Percentiles rank a stretch among this genome's conserved stretches.
Conservation (phyloP, 2,797 vertebrate species). For the Micrastur ruficollis region DNA sequence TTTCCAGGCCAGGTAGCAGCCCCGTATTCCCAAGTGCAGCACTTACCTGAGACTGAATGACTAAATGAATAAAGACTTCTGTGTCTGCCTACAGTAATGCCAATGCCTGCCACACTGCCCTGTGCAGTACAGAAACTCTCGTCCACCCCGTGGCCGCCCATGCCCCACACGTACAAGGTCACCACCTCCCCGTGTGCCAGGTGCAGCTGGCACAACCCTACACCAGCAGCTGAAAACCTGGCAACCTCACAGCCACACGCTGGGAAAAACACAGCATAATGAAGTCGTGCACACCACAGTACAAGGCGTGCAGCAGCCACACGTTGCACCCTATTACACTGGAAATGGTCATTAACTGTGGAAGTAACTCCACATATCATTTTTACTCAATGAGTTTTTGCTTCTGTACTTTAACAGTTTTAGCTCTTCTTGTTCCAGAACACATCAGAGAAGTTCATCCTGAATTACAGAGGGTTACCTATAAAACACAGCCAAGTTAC, state of each 20-base stretch:
- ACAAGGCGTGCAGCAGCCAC: not conserved
- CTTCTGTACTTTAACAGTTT: not conserved
- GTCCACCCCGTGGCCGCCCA: fast-evolving
- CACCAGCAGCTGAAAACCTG: not conserved
- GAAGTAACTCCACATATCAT: not conserved
- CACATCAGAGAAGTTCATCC: not conserved
- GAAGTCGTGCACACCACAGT: not conserved
- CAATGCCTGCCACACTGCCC: not conserved
- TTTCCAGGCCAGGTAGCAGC: not conserved
- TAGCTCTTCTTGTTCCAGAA: not conserved
- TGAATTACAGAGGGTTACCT: not conserved
- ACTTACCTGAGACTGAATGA: not conserved
- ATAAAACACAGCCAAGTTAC: not conserved
- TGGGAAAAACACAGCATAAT: not conserved
- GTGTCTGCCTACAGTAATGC: not conserved
- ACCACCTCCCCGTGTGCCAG: not conserved
- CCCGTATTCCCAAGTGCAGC: not conserved
- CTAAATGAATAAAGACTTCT: not conserved
- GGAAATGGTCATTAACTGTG: not conserved
- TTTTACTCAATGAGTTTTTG: not conserved
- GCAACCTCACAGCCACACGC: not conserved
- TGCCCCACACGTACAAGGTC: not conserved
- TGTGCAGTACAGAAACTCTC: not conserved
- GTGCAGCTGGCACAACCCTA: not conserved
- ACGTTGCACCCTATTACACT: not conserved